A percentile compares a stretch with the other conserved stretches of the same genome.
phyloP scores from a whole-genome alignment of 2,888 invertebrate species.

The Plebejus anna region DNA sequence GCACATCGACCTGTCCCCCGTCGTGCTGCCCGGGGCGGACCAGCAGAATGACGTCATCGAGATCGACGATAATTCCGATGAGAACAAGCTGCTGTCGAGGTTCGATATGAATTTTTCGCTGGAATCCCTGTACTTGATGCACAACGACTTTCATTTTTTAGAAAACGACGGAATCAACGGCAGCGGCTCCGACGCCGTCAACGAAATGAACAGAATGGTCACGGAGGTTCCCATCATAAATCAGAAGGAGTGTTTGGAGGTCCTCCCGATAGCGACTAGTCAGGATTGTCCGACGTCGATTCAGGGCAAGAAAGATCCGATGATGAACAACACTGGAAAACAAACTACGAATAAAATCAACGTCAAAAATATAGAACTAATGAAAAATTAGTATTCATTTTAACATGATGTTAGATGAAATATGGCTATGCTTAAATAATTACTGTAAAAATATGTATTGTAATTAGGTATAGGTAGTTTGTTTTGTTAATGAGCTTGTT shows the following conservation, averaged over 20 bases:
- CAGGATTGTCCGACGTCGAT: slow-evolving; percentile 61
- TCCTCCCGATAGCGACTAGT: slow-evolving; percentile 44
- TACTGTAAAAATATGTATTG: background rate
- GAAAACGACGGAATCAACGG: slow-evolving; percentile 62
- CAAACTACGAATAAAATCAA: slow-evolving; percentile 70
- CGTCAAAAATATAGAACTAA: slow-evolving; percentile 73
- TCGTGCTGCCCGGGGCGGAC: slow-evolving; percentile 58
- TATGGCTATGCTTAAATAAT: background rate
- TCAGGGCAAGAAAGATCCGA: slow-evolving; percentile 69
- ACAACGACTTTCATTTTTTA: slow-evolving; percentile 70
- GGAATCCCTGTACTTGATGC: slow-evolving; percentile 67
- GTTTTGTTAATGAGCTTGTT: too few relatives aligned
- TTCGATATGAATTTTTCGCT: slow-evolving; percentile 69
- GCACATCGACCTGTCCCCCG: slow-evolving; percentile 60
- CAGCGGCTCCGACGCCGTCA: slow-evolving; percentile 50
- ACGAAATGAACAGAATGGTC: slow-evolving; percentile 60
- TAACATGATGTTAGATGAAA: too few relatives aligned
- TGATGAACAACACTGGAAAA: slow-evolving; percentile 70
- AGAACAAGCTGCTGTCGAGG: slow-evolving; percentile 65
- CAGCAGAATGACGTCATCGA: slow-evolving; percentile 70
- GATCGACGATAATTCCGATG: slow-evolving; percentile 73
- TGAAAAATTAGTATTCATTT: slow-evolving; percentile 58
- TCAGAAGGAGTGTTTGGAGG: slow-evolving; percentile 57
- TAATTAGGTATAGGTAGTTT: background rate
- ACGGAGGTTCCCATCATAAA: slow-evolving; percentile 60